Conservation (phyloP, 2,113 vertebrate genomes). For the Ptychochromis oligacanthus region DNA sequence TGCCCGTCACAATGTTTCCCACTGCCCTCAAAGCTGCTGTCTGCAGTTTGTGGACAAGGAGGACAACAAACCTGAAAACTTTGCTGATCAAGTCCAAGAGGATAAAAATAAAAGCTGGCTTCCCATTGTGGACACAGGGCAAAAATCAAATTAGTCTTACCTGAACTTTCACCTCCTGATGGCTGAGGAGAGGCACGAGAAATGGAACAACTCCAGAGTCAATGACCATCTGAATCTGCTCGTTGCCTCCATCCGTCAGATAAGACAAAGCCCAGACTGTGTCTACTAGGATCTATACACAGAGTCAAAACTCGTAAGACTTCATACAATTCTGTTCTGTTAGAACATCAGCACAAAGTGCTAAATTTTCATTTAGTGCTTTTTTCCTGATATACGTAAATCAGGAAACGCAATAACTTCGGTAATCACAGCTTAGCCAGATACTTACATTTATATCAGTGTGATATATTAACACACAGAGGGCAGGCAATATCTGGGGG, state of each 20-base stretch:
- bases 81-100: not conserved
- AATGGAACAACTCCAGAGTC: constrained; percentile 98
- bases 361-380: too few relatives aligned
- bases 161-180: constrained; percentile 99
- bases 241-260: constrained; percentile 97
- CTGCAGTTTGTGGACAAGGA: constrained; percentile 71
- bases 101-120: not conserved
- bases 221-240: constrained; percentile 99
- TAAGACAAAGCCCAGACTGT: constrained; percentile 99
- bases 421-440: not conserved
- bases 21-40: constrained; percentile 97
- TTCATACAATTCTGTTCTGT: not conserved
- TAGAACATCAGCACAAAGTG: not conserved
- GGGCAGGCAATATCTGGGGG: constrained; percentile 94
- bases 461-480: constrained; percentile 98
- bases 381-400: not conserved
- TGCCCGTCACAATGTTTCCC: constrained; percentile 98
- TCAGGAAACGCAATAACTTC: not conserved
- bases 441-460: constrained; percentile 98
- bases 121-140: not conserved
- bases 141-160: constrained; percentile 66
- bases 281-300: constrained; percentile 93
- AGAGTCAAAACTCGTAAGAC: not conserved
- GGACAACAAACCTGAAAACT: not conserved
- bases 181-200: constrained; percentile 97